Base-by-base conservation (phyloP, 1,140 invertebrate species). In the Drosophila orena region DNA sequence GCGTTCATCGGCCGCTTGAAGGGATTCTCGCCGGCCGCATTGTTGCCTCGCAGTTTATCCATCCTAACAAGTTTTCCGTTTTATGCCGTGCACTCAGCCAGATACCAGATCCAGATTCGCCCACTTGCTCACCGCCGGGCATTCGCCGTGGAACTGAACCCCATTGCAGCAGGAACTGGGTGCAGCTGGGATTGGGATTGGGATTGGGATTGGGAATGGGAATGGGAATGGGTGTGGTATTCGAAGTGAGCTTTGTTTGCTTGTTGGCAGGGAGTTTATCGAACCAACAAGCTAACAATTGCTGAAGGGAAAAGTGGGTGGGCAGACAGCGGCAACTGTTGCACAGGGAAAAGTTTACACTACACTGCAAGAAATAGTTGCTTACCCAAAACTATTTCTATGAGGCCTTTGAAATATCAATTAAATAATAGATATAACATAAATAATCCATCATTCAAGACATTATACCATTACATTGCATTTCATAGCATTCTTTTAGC, bases 1-100 rank as follows among this genome's bases (percentile, higher is more conserved):
- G 84, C 59, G 84, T 91, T 91, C 91, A 91, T 91, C 30, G 90
- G 91, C 46, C 91, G 88, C 76, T 91, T 91, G 78, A 91, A 91
- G 69, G 91, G 91, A 85, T 91, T 91, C 68, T 78, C 66, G 37
- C 38, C 55, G 42, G 56, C 62, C 38, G 57, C 65, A 42, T 61
- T 58, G 66, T 72, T 88, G 59, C 52, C 52, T 65, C 86, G 75
- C 58, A 77, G 76, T 58, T 84, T 77, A 70, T 88, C 79, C 83
- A 89, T 86, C 68, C 64, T 86, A 75, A 88, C 78, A 88, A 88
- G 68, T 86, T 77, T 86, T 86, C 77, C 73, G 68, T 81, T 86
- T 86, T 86, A 86, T 81, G 68, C 71, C 72, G 40, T 65, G 72
- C 59, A 75, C 60, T 75, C 54, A 56, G 54, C 35, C 64, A 68